phyloP scores from a whole-genome alignment of 1,140 invertebrate species.

The Rhopalosiphum maidis region DNA sequence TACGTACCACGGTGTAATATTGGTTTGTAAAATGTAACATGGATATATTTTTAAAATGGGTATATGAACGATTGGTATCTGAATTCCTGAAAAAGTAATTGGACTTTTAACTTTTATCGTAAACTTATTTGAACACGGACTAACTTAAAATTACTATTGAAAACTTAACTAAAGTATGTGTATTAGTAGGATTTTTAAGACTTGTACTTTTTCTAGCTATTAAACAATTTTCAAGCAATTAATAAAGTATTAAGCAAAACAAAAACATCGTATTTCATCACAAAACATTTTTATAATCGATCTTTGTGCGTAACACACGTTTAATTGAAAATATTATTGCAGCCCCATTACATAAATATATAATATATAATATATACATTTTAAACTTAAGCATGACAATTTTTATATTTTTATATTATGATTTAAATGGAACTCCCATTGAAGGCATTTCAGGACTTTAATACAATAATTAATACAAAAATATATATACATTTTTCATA shows the following conservation, averaged over 20 bases:
- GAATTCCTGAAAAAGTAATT: not conserved
- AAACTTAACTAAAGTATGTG: too few relatives aligned
- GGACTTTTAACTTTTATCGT: not conserved
- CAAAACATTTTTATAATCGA: not conserved
- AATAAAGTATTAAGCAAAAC: not conserved
- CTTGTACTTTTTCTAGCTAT: not conserved
- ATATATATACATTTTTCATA: not conserved
- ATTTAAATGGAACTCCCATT: not conserved
- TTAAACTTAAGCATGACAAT: not conserved
- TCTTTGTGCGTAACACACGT: not conserved
- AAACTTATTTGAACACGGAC: not conserved
- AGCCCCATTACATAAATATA: too few relatives aligned
- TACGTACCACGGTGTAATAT: not conserved
- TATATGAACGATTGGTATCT: not conserved
- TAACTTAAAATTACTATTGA: not conserved
- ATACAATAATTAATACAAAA: not conserved
- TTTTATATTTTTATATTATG: not conserved
- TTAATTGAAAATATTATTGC: not conserved
- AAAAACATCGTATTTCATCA: not conserved
- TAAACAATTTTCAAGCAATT: not conserved
- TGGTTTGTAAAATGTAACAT: not conserved
- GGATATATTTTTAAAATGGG: too few relatives aligned
- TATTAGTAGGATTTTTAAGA: not conserved
- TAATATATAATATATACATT: not conserved
- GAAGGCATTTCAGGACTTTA: not conserved